Base-by-base conservation (phyloP, 2,888 invertebrate species). In the Platycheirus albimanus region DNA sequence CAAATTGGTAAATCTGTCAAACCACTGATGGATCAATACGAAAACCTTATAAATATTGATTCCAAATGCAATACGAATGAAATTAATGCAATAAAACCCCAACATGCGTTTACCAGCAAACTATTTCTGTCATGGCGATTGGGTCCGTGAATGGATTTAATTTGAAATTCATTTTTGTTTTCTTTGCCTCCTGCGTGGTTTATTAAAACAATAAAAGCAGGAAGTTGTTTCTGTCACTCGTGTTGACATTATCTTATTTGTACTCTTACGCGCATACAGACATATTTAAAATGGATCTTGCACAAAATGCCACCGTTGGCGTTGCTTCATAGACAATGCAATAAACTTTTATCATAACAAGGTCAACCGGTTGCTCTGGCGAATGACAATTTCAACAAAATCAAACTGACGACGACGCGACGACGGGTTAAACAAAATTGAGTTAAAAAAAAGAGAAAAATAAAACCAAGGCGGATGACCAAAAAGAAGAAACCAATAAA, bases 261-360 rank as follows among this genome's bases (percentile, higher is more conserved):
- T 33, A 33, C 24, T 24, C 24, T 6, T 3, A 6, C 30, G 7
- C 7, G 30, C 30, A 33, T 3, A 33, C 30, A 8, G 30, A 24
- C 24, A 24, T 24, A n/a, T n/a, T n/a, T 24, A 3, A 5, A 24
- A 24, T 24, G 24, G 24, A 24, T 4, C 3, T 24, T 33, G 8
- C 30, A 33, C 30, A 33, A 24, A 6, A 6, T 33, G 7, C 30
- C 24, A 24, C 24, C 24, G 24, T 5, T 33, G 8, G 24, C 24
- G 63, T 41, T 74, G 41, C 49, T 30, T 49, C 56, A 75, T 70
- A 70, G 56, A 20, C 64, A 80, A 80, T 70, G 80, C 75, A 75
- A 75, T 75, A 80, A 80, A 80, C 75, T 75, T 80, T 75, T 75
- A 75, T 70, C 70, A 75, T 75, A 80, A 75, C 80, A 80, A 80